Percentiles rank a stretch among this genome's conserved stretches.
Evolutionary conservation across 2,888 invertebrate species (phyloP).

Genomic region (Thera obeliscata): DNA sequence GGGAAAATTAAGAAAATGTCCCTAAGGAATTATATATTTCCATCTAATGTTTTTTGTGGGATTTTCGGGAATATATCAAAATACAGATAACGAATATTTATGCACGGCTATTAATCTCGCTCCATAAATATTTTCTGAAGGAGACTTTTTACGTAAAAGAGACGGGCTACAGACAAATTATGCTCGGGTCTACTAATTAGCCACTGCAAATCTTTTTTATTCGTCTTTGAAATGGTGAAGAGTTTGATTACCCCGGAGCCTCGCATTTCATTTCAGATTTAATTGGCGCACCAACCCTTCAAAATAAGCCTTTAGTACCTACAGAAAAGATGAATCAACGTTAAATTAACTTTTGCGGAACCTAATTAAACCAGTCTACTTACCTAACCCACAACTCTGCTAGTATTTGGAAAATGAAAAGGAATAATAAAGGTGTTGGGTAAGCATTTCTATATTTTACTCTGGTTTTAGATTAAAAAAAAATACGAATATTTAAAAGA

Average conservation of each 20-base stretch:
- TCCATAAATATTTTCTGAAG: too few species aligned
- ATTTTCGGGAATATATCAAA: too few species aligned
- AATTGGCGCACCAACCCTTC: conserved; percentile 40
- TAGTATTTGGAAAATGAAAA: not conserved
- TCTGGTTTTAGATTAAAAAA: not conserved
- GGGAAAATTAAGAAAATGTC: too few species aligned
- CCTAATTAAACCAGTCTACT: not conserved
- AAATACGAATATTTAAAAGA: too few species aligned
- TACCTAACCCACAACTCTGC: not conserved
- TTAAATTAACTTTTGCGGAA: not conserved
- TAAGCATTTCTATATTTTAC: too few species aligned
- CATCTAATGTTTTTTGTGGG: too few species aligned
- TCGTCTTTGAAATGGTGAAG: conserved; percentile 15
- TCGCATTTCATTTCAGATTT: conserved; percentile 38
- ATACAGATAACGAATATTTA: too few species aligned
- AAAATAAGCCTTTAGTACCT: conserved; percentile 10
- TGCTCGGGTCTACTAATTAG: conserved; percentile 6
- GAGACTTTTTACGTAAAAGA: too few species aligned
- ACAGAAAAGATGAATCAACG: not conserved
- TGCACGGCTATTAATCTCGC: too few species aligned
- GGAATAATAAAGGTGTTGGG: not conserved
- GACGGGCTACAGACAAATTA: not conserved
- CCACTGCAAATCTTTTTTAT: conserved; percentile 8
- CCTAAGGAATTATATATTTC: too few species aligned
- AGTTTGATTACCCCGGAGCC: conserved; percentile 11